Evolutionary conservation across 2,113 vertebrate species (phyloP).

Genomic region (Acinonyx jubatus): DNA sequence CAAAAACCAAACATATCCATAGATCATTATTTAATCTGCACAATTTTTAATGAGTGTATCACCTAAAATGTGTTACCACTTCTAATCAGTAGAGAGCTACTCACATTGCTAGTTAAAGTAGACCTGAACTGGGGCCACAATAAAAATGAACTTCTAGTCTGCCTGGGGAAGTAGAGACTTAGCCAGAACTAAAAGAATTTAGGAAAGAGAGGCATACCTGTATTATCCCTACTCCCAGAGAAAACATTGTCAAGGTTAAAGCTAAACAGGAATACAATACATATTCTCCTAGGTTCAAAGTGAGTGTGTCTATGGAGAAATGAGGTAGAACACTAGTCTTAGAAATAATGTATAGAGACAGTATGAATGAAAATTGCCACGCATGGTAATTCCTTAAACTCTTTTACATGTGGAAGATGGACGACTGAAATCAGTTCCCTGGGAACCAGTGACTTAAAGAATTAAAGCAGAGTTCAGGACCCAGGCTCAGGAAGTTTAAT

Average conservation of each 20-base stretch:
- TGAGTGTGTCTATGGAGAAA: neutral
- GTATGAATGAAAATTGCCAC: neutral
- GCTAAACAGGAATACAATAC: neutral
- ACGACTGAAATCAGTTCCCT: slow-evolving; percentile 23
- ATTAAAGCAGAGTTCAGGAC: neutral
- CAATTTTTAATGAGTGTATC: slow-evolving; percentile 1
- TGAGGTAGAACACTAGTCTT: neutral
- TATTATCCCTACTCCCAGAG: neutral
- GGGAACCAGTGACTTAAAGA: neutral
- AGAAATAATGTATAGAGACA: neutral
- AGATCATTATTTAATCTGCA: slow-evolving; percentile 40
- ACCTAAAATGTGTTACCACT: neutral
- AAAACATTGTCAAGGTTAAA: neutral
- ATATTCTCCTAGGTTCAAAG: neutral
- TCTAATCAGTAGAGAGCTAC: slow-evolving; percentile 35
- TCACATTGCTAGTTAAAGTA: slow-evolving; percentile 9
- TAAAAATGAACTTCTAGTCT: slow-evolving; percentile 24
- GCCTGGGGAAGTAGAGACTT: neutral
- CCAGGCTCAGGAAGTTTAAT: neutral
- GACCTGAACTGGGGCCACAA: neutral
- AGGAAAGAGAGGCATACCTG: neutral
- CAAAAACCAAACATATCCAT: slow-evolving; percentile 4
- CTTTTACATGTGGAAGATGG: neutral
- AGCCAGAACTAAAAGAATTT: slow-evolving; percentile 3
- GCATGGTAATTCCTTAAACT: neutral